A percentile compares a stretch with the other conserved stretches of the same genome.
Evolutionary conservation across 2,888 invertebrate species (phyloP).

Genomic region (Melanophora roralis): DNA sequence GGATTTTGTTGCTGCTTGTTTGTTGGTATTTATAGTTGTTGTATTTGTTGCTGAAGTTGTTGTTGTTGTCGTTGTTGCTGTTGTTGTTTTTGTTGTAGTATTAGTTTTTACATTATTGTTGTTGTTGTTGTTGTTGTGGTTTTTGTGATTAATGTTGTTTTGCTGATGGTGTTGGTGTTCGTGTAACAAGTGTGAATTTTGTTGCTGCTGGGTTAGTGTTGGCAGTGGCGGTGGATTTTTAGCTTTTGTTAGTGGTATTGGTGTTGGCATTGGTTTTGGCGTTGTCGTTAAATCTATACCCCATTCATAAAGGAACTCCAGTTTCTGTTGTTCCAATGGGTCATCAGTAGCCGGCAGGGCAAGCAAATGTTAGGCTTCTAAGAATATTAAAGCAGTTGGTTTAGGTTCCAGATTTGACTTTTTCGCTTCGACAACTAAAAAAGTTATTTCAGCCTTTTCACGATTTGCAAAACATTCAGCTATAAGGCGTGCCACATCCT

Average conservation of each 20-base stretch:
- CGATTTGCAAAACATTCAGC: conserved; percentile 95
- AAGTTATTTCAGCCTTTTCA: conserved; percentile 91
- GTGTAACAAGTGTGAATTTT: conserved; percentile 50
- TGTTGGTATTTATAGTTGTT: conserved; percentile 54
- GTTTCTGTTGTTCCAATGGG: conserved; percentile 75
- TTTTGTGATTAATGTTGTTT: conserved; percentile 47
- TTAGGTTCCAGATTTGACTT: conserved; percentile 94
- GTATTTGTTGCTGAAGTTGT: conserved; percentile 38
- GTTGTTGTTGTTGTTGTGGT: conserved; percentile 46
- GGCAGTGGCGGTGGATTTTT: conserved; percentile 78
- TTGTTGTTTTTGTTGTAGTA: conserved; percentile 58
- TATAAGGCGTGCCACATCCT: conserved; percentile 92
- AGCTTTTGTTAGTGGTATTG: conserved; percentile 75
- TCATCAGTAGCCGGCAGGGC: conserved; percentile 85
- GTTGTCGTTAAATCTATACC: conserved; percentile 77
- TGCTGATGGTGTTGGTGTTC: conserved; percentile 58
- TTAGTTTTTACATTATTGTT: conserved; percentile 61
- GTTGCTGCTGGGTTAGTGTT: conserved; percentile 64
- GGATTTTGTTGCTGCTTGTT: conserved; percentile 54
- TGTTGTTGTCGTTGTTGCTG: conserved; percentile 43
- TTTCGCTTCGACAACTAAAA: conserved; percentile 94
- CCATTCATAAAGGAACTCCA: conserved; percentile 74
- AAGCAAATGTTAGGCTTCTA: conserved; percentile 95
- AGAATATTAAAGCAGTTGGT: conserved; percentile 92
- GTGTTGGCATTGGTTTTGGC: conserved; percentile 76